These are phyloP conservation scores for Hycleus phaleratus DNA, from an alignment of 1,140 invertebrate species.

Conservation along the genomic window DNA sequence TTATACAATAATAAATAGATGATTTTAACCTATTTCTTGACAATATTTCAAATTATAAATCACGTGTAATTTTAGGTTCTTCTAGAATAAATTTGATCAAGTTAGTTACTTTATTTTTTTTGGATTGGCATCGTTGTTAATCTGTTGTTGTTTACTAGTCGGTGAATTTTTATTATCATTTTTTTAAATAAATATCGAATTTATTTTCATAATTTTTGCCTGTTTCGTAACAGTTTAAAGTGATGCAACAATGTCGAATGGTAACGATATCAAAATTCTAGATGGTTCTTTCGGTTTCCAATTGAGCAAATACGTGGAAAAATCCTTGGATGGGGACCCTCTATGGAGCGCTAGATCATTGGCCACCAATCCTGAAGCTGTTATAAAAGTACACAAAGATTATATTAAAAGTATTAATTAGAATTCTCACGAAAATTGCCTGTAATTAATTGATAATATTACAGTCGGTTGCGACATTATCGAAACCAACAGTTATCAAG, in stretches of 20 bases:
- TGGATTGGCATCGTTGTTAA: too few species aligned
- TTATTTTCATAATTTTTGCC: too few species aligned
- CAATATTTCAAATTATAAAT: too few species aligned
- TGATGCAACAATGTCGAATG: background rate
- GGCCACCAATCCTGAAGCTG: conserved; percentile 40
- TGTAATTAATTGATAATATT: conserved; percentile 10
- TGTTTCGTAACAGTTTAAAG: too few species aligned
- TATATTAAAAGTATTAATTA: conserved; percentile 41
- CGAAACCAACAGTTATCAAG: conserved; percentile 56
- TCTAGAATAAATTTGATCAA: too few species aligned
- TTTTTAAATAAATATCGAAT: too few species aligned
- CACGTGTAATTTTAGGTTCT: too few species aligned
- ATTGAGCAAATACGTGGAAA: conserved; percentile 16
- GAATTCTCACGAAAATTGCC: background rate
- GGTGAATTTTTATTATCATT: too few species aligned
- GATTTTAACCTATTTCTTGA: too few species aligned
- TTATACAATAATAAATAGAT: too few species aligned
- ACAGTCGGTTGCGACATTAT: conserved; percentile 54
- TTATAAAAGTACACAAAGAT: conserved; percentile 45
- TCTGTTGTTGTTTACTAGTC: too few species aligned
- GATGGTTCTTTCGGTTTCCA: conserved; percentile 18
- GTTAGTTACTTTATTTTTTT: too few species aligned
- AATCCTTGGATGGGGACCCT: conserved; percentile 39
- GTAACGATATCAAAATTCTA: conserved; percentile 11
- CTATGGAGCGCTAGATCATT: conserved; percentile 49